A percentile compares a stretch with the other conserved stretches of the same genome.
phyloP scores from a whole-genome alignment of 2,888 invertebrate species.

The Abrostola tripartita region DNA sequence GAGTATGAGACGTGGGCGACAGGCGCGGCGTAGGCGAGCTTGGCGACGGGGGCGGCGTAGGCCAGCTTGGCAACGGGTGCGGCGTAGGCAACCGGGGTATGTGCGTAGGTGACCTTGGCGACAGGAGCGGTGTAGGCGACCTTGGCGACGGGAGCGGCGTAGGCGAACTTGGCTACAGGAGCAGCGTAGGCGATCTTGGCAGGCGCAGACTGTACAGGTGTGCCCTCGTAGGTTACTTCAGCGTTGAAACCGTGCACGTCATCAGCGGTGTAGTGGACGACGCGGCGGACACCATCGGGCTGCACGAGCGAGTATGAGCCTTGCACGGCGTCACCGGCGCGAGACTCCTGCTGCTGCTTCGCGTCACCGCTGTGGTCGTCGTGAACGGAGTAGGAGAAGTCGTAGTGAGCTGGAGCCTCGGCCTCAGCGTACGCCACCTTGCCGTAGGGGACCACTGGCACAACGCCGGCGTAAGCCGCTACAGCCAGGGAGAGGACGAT shows the following conservation, averaged over 20 bases:
- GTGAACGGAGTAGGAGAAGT: constrained; percentile 82
- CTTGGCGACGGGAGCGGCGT: constrained; percentile 62
- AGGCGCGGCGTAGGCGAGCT: constrained; percentile 57
- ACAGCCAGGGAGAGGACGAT: constrained; percentile 67
- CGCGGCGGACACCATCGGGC: constrained; percentile 81
- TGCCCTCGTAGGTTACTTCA: constrained; percentile 80
- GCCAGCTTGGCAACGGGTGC: constrained; percentile 54
- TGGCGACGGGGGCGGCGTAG: constrained; percentile 57
- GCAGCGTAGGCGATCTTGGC: constrained; percentile 62
- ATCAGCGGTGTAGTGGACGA: constrained; percentile 83
- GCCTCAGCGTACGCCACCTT: constrained; percentile 74
- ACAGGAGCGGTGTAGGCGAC: constrained; percentile 61
- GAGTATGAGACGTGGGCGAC: constrained; percentile 57
- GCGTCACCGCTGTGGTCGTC: constrained; percentile 81
- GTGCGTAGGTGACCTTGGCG: constrained; percentile 43
- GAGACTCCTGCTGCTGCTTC: constrained; percentile 82
- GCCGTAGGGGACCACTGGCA: constrained; percentile 66
- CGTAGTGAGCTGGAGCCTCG: constrained; percentile 80
- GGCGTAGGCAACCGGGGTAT: constrained; percentile 51
- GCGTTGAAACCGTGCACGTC: constrained; percentile 83
- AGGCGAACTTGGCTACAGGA: constrained; percentile 64
- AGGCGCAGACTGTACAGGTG: constrained; percentile 65
- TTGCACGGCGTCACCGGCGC: constrained; percentile 79
- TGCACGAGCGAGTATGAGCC: constrained; percentile 85
- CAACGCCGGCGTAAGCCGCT: constrained; percentile 61